These are phyloP conservation scores for Channallabes apus DNA, from an alignment of 2,797 vertebrate species.

Conservation along the genomic window DNA sequence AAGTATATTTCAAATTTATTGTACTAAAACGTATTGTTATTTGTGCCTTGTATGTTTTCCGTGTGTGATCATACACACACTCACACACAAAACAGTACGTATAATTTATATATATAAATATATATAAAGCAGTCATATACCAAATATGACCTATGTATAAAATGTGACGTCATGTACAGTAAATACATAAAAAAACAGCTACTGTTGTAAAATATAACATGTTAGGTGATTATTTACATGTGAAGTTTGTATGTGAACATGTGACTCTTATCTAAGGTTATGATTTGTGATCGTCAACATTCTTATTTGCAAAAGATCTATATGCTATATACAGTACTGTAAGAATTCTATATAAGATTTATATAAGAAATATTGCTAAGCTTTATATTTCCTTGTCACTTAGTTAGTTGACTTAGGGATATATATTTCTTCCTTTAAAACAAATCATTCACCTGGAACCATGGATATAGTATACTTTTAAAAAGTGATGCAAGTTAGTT, in stretches of 20 bases:
- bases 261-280: not conserved
- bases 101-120: too few relatives aligned
- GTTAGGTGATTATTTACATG: not conserved
- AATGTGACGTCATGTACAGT: not conserved
- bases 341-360: too few relatives aligned
- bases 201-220: not conserved
- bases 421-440: not conserved
- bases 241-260: not conserved
- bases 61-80: too few relatives aligned
- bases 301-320: not conserved
- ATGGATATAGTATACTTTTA: not conserved
- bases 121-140: too few relatives aligned
- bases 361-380: not conserved
- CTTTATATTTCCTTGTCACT: not conserved
- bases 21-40: too few relatives aligned
- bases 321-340: too few relatives aligned
- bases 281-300: not conserved
- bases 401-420: not conserved
- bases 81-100: too few relatives aligned
- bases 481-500: not conserved
- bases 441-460: not conserved
- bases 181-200: not conserved
- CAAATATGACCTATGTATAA: too few relatives aligned
- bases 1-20: not conserved
- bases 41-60: too few relatives aligned